Evolutionary conservation across 53 echinoderm and acorn worm species (phyloP), one percentile per base, ranked within the genome.

Genomic region (Arbacia lixula): DNA sequence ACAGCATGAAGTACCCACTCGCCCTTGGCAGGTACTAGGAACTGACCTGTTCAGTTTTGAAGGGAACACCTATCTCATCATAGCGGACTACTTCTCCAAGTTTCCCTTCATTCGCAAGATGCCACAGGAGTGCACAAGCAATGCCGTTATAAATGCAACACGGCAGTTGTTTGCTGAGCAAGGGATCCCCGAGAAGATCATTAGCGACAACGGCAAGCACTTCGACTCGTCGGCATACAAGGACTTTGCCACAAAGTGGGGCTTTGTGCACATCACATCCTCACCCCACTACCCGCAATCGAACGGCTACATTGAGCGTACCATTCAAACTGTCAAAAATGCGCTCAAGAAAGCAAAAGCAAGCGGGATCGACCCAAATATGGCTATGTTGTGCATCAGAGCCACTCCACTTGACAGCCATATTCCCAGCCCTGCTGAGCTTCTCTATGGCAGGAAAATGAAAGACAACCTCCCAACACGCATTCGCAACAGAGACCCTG

Each of bases 191-290:
- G 68, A 87, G 39, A 87, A 80, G 42, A 49, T 94, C 0, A 60
- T 91, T 5, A 82, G 83, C 29, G 89, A 89, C 77, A 91, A 94
- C 65, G 94, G 88, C n/a, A 40, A 52, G n/a, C 87, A 89, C 4
- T 95, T 76, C 78, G 36, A 19, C 49, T 67, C 89, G 37, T 52
- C 50, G 19, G 64, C 53, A 39, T 92, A 86, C 87, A 72, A 68
- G 55, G 38, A 69, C 27, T 94, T 94, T 66, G 89, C 87, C n/a
- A 62, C 54, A 0, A 41, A 72, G 10, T 95, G 92, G 95, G 54
- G 81, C 24, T 85, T 95, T 31, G 34, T 33, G 36, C 95, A 95
- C 72, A 75, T 88, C 4, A 91, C 95, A 10, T 91, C 87, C 1
- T 86, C 84, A 12, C 91, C 89, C 12, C 67, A 84, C 31, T 95